Conservation (phyloP, 2,797 vertebrate genomes). For the Graptemys geographica region DNA sequence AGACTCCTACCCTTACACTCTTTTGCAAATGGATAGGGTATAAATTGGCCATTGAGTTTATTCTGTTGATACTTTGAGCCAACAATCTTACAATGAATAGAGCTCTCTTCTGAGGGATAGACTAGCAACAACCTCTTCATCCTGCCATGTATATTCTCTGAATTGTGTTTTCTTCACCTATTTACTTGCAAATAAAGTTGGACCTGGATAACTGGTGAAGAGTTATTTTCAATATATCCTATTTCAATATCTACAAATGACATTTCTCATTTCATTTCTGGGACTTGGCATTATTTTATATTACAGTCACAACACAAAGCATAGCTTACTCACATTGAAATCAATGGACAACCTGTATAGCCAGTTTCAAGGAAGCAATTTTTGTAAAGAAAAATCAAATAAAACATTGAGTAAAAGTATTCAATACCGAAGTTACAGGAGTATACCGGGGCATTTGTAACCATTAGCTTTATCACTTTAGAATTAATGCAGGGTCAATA, state of each 20-base stretch:
- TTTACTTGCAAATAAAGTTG: fast-evolving
- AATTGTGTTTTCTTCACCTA: not conserved
- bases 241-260: not conserved
- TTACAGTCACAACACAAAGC: not conserved
- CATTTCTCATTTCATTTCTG: not conserved
- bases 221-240: not conserved
- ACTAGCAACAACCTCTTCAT: not conserved
- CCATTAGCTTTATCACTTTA: too few species aligned
- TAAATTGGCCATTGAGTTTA: not conserved
- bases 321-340: not conserved
- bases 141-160: not conserved
- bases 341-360: not conserved
- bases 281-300: not conserved
- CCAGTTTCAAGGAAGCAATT: not conserved
- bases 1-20: not conserved
- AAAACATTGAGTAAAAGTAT: not conserved
- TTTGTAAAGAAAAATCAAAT: not conserved
- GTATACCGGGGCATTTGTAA: not conserved
- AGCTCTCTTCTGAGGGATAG: not conserved
- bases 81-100: too few species aligned
- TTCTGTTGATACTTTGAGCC: not conserved
- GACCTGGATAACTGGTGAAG: not conserved
- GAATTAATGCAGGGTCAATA: not conserved
- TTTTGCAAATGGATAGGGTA: not conserved
- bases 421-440: not conserved